Base-by-base conservation (phyloP, 2,113 vertebrate species). In the Arizona elegans region DNA sequence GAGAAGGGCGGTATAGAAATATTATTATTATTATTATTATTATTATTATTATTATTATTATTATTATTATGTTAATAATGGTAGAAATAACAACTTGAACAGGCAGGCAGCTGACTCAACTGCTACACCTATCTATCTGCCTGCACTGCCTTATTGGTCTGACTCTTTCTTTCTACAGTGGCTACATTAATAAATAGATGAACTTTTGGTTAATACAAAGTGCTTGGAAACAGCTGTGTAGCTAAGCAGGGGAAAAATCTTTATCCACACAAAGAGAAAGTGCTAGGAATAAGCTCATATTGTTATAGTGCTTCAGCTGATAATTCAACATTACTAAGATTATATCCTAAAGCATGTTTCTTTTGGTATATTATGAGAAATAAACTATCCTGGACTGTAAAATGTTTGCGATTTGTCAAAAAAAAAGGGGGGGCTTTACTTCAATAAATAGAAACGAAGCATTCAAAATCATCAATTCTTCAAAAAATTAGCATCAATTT, bases 241-340 rank as follows among this genome's bases (percentile, higher is more conserved):
- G 70, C n/a, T 75, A 75, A 75, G n/a, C 70, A 75, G n/a, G 70
- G 38, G 70, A 75, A 38, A 75, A 75, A 75, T 19, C n/a, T 33
- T 75, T 33, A 75, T 75, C n/a, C 2, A 75, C 15, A 75, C 2
- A 2, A 75, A 75, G 70, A 75, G n/a, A 75, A 75, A 75, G 33
- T 75, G 70, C 13, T 75, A 0, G 95, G 96, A 97, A 97, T 98
- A 98, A 98, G 97, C 96, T 95, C 95, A 91, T 96, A 94, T 96
- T 96, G 95, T 94, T 92, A 91, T 94, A 95, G 90, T 92, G 95
- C 96, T 92, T 95, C 92, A 54, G 95, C 95, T 93, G 92, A 87
- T 97, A 97, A 98, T 96, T 98, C 97, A 97, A 95, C 88, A 96
- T 92, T 96, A 93, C 94, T 89, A 95, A 97, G 96, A 96, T 95